Conservation (phyloP, 2,888 invertebrate species). For the Drosophila mercatorum region DNA sequence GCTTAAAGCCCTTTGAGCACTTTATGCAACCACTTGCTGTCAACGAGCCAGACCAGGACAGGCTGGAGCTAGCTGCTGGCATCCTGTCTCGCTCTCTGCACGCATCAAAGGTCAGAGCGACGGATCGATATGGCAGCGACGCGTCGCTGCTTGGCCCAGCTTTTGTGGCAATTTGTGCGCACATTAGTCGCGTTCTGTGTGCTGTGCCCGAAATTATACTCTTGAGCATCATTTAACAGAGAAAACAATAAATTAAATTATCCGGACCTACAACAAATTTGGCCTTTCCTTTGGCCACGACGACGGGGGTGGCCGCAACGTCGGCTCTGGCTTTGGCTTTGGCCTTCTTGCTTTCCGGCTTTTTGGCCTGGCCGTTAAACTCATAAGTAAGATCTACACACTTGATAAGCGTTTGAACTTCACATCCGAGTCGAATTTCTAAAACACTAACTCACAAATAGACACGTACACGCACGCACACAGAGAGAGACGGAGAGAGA, state of each 20-base stretch:
- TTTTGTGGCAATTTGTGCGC: constrained; percentile 70
- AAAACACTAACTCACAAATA: constrained; percentile 80
- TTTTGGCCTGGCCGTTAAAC: constrained; percentile 59
- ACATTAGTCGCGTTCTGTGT: constrained; percentile 73
- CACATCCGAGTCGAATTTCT: constrained; percentile 75
- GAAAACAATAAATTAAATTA: constrained; percentile 81
- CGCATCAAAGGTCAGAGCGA: constrained; percentile 57
- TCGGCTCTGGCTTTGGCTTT: neutral
- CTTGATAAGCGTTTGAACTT: constrained; percentile 79
- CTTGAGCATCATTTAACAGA: constrained; percentile 78
- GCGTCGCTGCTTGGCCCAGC: neutral
- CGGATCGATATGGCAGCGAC: constrained; percentile 45
- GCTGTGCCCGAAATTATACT: constrained; percentile 71
- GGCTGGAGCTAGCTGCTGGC: constrained; percentile 9
- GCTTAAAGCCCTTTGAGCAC: constrained; percentile 58
- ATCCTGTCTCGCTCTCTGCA: constrained; percentile 42
- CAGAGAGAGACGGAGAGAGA: neutral
- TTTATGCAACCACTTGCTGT: constrained; percentile 53
- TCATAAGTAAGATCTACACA: constrained; percentile 80
- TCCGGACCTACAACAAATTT: constrained; percentile 73
- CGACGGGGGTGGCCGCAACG: neutral
- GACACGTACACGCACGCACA: constrained; percentile 59
- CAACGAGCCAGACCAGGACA: constrained; percentile 26
- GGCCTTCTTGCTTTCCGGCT: constrained; percentile 20
- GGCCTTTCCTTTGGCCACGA: constrained; percentile 55